Evolutionary conservation across 2,888 invertebrate species (phyloP).

Genomic region (Papilio elwesi): DNA sequence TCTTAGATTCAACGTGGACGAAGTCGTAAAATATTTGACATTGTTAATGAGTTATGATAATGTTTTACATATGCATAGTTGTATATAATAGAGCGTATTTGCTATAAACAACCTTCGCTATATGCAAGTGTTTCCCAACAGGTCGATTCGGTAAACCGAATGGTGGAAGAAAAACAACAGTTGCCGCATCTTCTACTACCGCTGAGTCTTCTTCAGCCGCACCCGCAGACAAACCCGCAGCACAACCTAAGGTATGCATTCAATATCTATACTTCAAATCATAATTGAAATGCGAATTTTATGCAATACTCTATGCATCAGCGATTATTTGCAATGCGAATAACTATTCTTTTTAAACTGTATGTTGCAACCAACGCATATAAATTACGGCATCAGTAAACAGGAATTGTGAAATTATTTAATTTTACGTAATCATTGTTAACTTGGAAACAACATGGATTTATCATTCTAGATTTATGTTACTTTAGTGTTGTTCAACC

Average conservation of each 20-base stretch:
- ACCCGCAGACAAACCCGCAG: constrained; percentile 62
- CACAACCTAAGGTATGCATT: constrained; percentile 69
- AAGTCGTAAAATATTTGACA: no score
- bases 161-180: constrained; percentile 66
- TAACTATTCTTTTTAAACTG: constrained; percentile 45
- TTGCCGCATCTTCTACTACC: constrained; percentile 66
- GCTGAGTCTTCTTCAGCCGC: constrained; percentile 54
- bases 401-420: constrained; percentile 21
- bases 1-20: no score
- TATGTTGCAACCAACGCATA: constrained; percentile 42
- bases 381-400: constrained; percentile 34
- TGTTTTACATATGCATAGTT: not conserved
- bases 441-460: not conserved
- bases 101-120: constrained; percentile 53
- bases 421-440: constrained; percentile 20
- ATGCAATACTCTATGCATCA: constrained; percentile 44
- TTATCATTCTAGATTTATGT: constrained; percentile 8
- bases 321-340: constrained; percentile 60
- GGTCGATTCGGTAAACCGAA: constrained; percentile 79
- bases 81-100: not conserved
- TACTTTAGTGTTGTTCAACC: not conserved
- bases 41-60: not conserved
- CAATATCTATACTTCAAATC: constrained; percentile 28
- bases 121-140: constrained; percentile 58
- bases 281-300: constrained; percentile 38